Evolutionary conservation across 2,797 vertebrate genomes (phyloP).

Genomic region (Morus bassanus): DNA sequence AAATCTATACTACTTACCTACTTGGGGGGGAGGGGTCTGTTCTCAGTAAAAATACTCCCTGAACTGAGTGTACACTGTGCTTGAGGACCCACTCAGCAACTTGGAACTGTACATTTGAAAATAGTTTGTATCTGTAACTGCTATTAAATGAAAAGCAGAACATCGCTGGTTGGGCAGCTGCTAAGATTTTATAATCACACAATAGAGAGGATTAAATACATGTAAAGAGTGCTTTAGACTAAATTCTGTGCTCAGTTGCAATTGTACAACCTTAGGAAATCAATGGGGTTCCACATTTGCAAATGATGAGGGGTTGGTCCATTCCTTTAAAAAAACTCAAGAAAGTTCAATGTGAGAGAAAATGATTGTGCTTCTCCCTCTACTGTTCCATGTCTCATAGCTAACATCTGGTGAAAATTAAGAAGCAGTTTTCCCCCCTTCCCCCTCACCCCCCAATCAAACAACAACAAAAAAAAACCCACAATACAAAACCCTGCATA

Average conservation of each 20-base stretch:
- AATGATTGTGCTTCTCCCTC: constrained; percentile 35
- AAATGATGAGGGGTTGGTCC: constrained; percentile 3
- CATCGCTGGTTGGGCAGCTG: constrained; percentile 16
- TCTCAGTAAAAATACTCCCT: constrained; percentile 9
- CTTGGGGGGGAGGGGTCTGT: neutral
- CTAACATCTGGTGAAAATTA: constrained; percentile 65
- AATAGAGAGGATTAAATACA: constrained; percentile 58
- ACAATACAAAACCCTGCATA: constrained; percentile 53
- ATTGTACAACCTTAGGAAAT: constrained; percentile 13
- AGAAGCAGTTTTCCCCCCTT: constrained; percentile 6
- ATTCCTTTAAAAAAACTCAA: neutral
- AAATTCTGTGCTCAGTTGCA: constrained; percentile 38
- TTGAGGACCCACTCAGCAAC: neutral
- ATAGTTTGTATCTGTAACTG: constrained; percentile 43
- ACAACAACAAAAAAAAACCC: neutral
- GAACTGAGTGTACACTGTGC: neutral
- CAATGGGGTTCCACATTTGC: constrained; percentile 40
- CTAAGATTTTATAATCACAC: constrained; percentile 52
- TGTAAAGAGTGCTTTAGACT: constrained; percentile 37
- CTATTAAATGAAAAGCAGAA: constrained; percentile 49
- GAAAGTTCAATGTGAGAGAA: constrained; percentile 24
- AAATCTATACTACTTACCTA: constrained; percentile 31
- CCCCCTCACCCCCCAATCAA: neutral
- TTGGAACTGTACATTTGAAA: constrained; percentile 18
- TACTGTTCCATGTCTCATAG: constrained; percentile 41